Base-by-base conservation (phyloP, 2,113 vertebrate species). In the Scytalopus superciliaris region DNA sequence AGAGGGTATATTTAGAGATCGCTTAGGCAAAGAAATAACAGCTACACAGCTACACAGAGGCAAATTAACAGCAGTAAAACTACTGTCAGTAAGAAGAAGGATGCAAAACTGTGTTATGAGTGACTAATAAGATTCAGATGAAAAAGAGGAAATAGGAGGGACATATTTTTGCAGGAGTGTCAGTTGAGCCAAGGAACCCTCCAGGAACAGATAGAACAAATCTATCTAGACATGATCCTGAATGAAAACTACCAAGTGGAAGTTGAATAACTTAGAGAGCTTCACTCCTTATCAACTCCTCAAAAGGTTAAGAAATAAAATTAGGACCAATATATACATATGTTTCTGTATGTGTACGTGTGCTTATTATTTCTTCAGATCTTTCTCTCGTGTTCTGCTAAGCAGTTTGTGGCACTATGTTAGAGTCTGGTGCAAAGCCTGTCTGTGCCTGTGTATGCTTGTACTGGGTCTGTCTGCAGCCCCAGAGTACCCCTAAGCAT, bases 311-410 rank as follows among this genome's bases (percentile, higher is more conserved):
- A 87, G n/a, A 87, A 91, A 68, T 59, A 76, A 39, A 91, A 80
- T 52, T 3, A 84, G 25, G 42, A 77, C 3, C 19, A 12, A 62
- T 17, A 10, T 22, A 6, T n/a, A 9, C 15, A 35, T 44, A 73
- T 13, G 2, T 44, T 12, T 56, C 16, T 35, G 22, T n/a, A 5
- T 49, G 31, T 60, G 17, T 28, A 10, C 0, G 2, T 0, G 0
- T 21, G 31, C 17, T 72, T 62, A 44, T 45, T 84, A 49, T 45
- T 91, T 80, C 35, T 81, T 72, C 72, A 83, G 62, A 59, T 60
- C 22, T 70, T 82, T 30, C 50, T 73, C n/a, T 45, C 2, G 1
- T n/a, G 6, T 72, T 84, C 30, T 59, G 35, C 75, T 50, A 49
- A 67, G 39, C 30, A 64, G 15, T 60, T 67, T 25, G 15, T 39